Evolutionary conservation across 2,113 vertebrate genomes (phyloP).

Genomic region (Otus sunia): DNA sequence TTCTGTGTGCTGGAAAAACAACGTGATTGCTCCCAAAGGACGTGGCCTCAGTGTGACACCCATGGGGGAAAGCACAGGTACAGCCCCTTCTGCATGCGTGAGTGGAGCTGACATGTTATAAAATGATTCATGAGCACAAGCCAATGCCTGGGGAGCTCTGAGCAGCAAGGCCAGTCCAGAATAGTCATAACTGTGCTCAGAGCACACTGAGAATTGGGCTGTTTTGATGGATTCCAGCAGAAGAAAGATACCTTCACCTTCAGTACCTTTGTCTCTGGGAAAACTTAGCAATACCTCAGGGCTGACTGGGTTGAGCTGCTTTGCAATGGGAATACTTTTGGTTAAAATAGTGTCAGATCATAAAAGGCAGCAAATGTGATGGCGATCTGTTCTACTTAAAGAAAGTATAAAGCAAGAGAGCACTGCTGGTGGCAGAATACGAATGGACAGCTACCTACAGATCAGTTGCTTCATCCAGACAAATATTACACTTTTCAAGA

Average conservation of each 20-base stretch:
- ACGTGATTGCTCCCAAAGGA: fast-evolving
- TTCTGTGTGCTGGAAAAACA: not conserved
- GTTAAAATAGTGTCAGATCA: not conserved
- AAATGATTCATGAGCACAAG: not conserved
- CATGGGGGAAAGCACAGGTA: not conserved
- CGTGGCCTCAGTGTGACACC: not conserved
- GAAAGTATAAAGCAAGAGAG: not conserved
- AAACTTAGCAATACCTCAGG: not conserved
- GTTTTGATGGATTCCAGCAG: not conserved
- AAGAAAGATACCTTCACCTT: not conserved
- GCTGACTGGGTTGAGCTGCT: not conserved
- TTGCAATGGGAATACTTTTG: not conserved
- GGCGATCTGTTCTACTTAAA: not conserved
- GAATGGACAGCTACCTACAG: not conserved
- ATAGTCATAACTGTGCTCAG: not conserved
- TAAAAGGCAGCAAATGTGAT: not conserved
- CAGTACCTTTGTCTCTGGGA: not conserved
- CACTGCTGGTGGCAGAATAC: not conserved
- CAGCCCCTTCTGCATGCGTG: not conserved
- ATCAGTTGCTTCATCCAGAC: not conserved
- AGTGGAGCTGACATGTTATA: not conserved
- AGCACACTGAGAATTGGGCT: not conserved
- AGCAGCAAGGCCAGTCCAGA: not conserved
- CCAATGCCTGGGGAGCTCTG: not conserved
- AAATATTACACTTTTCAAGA: not conserved